Evolutionary conservation across 1,140 invertebrate species (phyloP).

Genomic region (Microplitis mediator): DNA sequence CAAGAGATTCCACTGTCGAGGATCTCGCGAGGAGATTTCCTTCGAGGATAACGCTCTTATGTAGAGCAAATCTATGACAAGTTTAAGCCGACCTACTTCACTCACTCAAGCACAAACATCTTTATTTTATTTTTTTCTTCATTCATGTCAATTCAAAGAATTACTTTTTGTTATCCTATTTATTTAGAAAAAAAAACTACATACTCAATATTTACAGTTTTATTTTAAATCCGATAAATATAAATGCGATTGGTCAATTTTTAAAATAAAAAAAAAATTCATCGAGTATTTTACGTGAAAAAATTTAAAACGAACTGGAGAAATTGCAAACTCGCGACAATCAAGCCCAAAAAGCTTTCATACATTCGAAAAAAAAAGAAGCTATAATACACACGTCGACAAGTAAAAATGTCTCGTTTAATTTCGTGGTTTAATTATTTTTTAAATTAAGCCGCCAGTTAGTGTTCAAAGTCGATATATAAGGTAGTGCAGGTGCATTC

Average conservation of each 20-base stretch:
- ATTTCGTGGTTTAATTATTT: constrained; percentile 57
- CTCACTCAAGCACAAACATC: not conserved
- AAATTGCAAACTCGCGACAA: too few relatives aligned
- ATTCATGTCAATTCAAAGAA: too few relatives aligned
- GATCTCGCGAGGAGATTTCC: not conserved
- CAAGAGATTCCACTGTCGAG: not conserved
- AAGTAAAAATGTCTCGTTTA: constrained; percentile 41
- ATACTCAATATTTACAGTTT: too few relatives aligned
- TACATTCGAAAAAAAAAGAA: constrained; percentile 18
- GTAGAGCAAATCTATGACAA: not conserved
- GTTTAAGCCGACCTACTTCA: not conserved
- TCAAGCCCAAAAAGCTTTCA: too few relatives aligned
- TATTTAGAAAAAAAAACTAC: too few relatives aligned
- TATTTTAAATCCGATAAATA: too few relatives aligned
- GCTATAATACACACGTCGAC: not conserved
- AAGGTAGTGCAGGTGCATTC: not conserved
- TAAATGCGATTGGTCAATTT: too few relatives aligned
- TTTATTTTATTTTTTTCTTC: too few relatives aligned
- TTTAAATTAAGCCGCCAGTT: constrained; percentile 50
- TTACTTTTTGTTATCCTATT: too few relatives aligned
- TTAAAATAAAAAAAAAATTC: too few relatives aligned
- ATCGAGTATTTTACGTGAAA: too few relatives aligned
- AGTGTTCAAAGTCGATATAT: not conserved
- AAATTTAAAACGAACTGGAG: too few relatives aligned
- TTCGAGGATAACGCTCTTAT: not conserved